Evolutionary conservation across 1,140 invertebrate genomes (phyloP).

Genomic region (Drosophila triauraria): DNA sequence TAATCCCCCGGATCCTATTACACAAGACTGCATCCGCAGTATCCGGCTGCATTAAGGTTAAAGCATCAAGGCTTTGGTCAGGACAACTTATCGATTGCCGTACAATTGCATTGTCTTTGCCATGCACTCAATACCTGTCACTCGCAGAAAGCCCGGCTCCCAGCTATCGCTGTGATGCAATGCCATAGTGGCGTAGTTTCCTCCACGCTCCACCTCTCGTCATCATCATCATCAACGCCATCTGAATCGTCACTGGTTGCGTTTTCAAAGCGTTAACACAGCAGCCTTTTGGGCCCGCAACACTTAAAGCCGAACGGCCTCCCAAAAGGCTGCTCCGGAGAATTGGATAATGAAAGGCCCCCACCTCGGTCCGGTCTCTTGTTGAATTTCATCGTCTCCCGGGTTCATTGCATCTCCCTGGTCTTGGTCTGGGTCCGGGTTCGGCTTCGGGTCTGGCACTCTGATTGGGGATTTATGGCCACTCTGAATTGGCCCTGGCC

Average conservation of each 20-base stretch:
- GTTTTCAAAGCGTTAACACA: constrained; percentile 16
- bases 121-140: constrained; percentile 50
- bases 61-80: constrained; percentile 38
- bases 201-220: not conserved
- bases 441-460: constrained; percentile 2
- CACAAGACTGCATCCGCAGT: constrained; percentile 23
- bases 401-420: constrained; percentile 41
- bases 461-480: constrained; percentile 25
- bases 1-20: constrained; percentile 9
- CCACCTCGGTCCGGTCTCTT: not conserved
- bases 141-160: constrained; percentile 12
- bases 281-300: constrained; percentile 31
- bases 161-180: constrained; percentile 48
- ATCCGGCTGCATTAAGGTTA: constrained; percentile 36
- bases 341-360: constrained; percentile 15
- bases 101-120: constrained; percentile 42
- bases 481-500: constrained; percentile 51
- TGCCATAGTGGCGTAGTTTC: constrained; percentile 39
- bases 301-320: constrained; percentile 16
- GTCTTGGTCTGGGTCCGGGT: constrained; percentile 1
- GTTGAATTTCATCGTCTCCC: not conserved
- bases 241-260: not conserved
- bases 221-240: not conserved
- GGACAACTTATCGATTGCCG: constrained; percentile 56
- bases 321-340: constrained; percentile 55